Evolutionary conservation across 2,888 invertebrate genomes (phyloP).

Genomic region (Cantharis rustica): DNA sequence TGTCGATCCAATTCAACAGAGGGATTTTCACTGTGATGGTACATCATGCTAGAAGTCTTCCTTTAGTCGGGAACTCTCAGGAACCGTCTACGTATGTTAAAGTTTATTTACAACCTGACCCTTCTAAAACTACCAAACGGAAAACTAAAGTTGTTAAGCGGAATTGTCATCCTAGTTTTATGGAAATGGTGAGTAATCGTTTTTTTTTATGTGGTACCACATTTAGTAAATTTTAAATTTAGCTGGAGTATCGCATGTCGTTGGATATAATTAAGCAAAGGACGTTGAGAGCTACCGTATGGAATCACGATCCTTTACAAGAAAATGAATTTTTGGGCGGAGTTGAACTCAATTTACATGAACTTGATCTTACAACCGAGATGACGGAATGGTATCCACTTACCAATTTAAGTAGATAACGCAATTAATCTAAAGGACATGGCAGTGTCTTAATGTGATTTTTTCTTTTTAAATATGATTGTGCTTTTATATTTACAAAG

Average conservation of each 20-base stretch:
- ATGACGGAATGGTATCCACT: slow-evolving; percentile 87
- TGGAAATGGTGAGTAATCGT: slow-evolving; percentile 81
- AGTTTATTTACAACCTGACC: slow-evolving; percentile 92
- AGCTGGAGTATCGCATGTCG: slow-evolving; percentile 88
- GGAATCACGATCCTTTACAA: slow-evolving; percentile 92
- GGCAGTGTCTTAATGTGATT: not conserved
- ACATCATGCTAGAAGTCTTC: slow-evolving; percentile 89
- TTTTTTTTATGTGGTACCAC: slow-evolving; percentile 1
- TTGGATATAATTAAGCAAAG: slow-evolving; percentile 76
- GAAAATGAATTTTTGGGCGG: slow-evolving; percentile 95
- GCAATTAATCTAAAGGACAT: not conserved
- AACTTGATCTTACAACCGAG: slow-evolving; percentile 77
- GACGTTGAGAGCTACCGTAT: slow-evolving; percentile 88
- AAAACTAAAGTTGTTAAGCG: slow-evolving; percentile 94
- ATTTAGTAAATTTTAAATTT: slow-evolving; percentile 38
- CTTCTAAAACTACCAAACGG: slow-evolving; percentile 88
- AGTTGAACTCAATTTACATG: slow-evolving; percentile 77
- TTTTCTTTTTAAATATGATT: slow-evolving; percentile 2
- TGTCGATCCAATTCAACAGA: slow-evolving; percentile 77
- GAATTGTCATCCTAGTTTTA: slow-evolving; percentile 95
- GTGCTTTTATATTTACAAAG: not conserved
- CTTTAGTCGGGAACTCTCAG: slow-evolving; percentile 75
- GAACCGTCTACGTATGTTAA: slow-evolving; percentile 91
- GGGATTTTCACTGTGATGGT: slow-evolving; percentile 81
- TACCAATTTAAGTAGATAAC: slow-evolving; percentile 50